Evolutionary conservation across 2,888 invertebrate species (phyloP).

Genomic region (Metellina segmentata): DNA sequence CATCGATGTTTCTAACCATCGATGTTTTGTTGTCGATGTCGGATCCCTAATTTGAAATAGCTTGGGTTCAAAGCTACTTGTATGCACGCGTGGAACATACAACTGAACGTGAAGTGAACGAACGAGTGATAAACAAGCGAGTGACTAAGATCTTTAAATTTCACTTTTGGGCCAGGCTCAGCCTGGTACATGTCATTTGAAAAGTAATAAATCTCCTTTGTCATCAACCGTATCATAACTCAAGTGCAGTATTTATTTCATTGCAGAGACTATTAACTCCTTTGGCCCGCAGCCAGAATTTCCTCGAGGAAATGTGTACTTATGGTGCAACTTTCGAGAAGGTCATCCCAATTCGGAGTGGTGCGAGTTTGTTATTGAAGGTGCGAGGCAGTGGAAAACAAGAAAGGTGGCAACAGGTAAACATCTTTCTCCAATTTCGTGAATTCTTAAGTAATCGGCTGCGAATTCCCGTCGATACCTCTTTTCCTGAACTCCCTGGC

Average conservation of each 20-base stretch:
- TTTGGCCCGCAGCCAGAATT: conserved; percentile 72
- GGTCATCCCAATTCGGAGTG: conserved; percentile 69
- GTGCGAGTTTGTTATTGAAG: conserved; percentile 73
- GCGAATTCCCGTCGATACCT: too few species aligned
- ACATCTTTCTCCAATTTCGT: not conserved
- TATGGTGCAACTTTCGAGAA: conserved; percentile 75
- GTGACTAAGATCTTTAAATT: too few species aligned
- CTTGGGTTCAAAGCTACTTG: too few species aligned
- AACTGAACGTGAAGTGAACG: too few species aligned
- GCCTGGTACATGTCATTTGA: not conserved
- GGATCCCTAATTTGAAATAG: too few species aligned
- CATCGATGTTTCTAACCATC: too few species aligned
- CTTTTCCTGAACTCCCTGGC: too few species aligned
- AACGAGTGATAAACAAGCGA: too few species aligned
- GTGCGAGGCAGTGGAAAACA: conserved; percentile 70
- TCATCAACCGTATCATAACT: conserved; percentile 24
- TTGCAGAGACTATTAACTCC: conserved; percentile 66
- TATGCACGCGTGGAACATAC: too few species aligned
- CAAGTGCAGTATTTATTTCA: conserved; percentile 13
- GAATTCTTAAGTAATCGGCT: too few species aligned
- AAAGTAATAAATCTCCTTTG: conserved; percentile 28
- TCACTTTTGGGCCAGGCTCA: not conserved
- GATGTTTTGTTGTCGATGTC: too few species aligned
- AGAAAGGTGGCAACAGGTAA: conserved; percentile 72
- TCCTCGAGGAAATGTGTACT: conserved; percentile 68